Evolutionary conservation across 2,888 invertebrate genomes (phyloP).

Genomic region (Polietes domitor): DNA sequence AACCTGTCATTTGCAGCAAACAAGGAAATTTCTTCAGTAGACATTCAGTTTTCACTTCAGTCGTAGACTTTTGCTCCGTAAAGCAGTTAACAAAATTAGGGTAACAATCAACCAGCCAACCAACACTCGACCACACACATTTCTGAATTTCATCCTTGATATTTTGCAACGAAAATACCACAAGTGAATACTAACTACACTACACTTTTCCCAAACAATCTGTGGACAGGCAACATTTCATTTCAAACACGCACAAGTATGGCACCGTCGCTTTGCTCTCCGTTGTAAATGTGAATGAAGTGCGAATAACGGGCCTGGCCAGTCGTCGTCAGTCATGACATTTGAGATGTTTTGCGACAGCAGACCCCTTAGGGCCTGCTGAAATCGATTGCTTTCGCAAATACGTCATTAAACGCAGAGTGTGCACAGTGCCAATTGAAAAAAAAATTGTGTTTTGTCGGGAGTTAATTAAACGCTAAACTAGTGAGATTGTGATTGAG

Average conservation of each 20-base stretch:
- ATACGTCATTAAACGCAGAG: background rate
- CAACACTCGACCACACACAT: conserved; percentile 5
- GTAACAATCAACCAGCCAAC: conserved; percentile 17
- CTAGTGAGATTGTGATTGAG: background rate
- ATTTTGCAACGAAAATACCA: conserved; percentile 12
- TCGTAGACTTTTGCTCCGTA: conserved; percentile 19
- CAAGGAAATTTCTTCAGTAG: conserved; percentile 13
- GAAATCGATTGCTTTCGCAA: background rate
- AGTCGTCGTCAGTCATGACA: no score
- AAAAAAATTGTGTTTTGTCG: no score
- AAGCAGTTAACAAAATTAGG: conserved; percentile 17
- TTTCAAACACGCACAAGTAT: background rate
- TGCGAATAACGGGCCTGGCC: no score
- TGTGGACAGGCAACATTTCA: no score
- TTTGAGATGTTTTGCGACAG: background rate
- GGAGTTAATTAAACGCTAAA: background rate
- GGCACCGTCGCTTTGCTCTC: no score
- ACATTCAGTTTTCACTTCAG: conserved; percentile 18
- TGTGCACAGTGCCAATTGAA: background rate
- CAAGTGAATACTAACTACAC: no score
- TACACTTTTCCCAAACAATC: background rate
- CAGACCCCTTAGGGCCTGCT: background rate
- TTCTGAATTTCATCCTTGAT: conserved; percentile 16
- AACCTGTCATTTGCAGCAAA: conserved; percentile 6
- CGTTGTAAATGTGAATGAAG: no score